A percentile compares a stretch with the other conserved stretches of the same genome.
These are phyloP conservation scores for Pandemis cinnamomeana DNA, from an alignment of 2,888 invertebrate genomes.

Conservation along the genomic window DNA sequence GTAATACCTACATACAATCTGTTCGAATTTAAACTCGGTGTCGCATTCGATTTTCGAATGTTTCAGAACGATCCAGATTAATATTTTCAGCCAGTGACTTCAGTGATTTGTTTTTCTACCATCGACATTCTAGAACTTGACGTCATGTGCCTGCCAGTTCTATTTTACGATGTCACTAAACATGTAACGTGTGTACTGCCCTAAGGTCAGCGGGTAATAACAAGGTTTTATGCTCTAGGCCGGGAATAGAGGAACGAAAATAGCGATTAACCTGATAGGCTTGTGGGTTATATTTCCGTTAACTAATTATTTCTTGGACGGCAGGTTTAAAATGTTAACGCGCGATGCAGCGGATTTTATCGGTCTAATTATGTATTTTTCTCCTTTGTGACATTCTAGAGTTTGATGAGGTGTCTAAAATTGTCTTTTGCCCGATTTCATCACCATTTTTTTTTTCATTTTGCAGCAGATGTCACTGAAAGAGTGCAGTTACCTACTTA, in stretches of 20 bases:
- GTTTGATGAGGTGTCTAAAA: background rate
- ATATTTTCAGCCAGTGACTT: conserved; percentile 7
- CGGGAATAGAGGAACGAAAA: conserved; percentile 32
- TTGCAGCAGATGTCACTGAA: too few relatives aligned
- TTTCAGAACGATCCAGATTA: background rate
- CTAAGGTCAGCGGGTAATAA: conserved; percentile 38
- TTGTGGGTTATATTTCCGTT: conserved; percentile 23
- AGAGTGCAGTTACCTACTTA: too few relatives aligned
- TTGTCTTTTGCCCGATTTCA: too few relatives aligned
- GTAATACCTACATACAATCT: too few relatives aligned
- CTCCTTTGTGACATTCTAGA: background rate
- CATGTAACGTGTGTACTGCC: conserved; percentile 33
- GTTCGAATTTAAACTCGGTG: background rate
- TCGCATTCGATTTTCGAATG: background rate
- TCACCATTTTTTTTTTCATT: too few relatives aligned
- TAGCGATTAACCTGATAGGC: conserved; percentile 26
- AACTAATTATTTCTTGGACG: background rate
- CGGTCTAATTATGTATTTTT: background rate
- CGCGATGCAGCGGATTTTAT: background rate
- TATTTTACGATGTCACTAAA: conserved; percentile 37
- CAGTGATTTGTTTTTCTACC: conserved; percentile 10
- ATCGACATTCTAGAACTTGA: conserved; percentile 18
- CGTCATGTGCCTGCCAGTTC: conserved; percentile 24
- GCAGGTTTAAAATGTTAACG: background rate
- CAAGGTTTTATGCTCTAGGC: conserved; percentile 36